These are phyloP conservation scores for Ciconia stormi DNA, from an alignment of 2,113 vertebrate species.

Conservation along the genomic window DNA sequence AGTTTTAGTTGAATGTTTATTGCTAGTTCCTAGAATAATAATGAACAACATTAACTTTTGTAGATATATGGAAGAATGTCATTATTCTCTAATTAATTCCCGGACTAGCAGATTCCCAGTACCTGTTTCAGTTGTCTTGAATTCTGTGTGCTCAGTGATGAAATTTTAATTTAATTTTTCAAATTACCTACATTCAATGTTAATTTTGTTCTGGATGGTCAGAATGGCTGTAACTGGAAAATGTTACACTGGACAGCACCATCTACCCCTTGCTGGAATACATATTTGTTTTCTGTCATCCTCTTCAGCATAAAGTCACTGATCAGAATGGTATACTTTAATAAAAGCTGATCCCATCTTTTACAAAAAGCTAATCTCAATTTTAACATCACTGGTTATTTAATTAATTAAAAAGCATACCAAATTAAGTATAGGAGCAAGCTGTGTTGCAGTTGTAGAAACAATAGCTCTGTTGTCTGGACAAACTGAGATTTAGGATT, in stretches of 20 bases:
- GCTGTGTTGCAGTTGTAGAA: background rate
- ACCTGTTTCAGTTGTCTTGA: background rate
- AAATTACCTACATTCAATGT: background rate
- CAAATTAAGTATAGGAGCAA: background rate
- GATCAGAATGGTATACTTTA: background rate
- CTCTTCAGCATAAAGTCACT: background rate
- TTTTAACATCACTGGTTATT: background rate
- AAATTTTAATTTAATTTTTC: background rate
- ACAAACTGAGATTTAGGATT: slow-evolving; percentile 42
- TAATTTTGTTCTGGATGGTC: background rate
- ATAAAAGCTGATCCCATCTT: background rate
- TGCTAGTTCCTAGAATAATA: background rate
- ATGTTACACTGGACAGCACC: background rate
- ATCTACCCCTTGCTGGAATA: background rate
- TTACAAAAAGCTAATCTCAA: background rate
- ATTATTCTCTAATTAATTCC: background rate
- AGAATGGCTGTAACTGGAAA: background rate
- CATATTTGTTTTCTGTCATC: background rate
- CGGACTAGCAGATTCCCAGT: background rate
- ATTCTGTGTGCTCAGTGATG: background rate
- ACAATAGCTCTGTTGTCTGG: slow-evolving; percentile 18
- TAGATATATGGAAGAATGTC: background rate
- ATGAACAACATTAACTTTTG: background rate
- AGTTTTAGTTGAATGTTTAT: background rate
- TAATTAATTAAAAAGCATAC: background rate